Evolutionary conservation across 2,888 invertebrate species (phyloP), one percentile per base, ranked within the genome.

Genomic region (Lingula anatina): DNA sequence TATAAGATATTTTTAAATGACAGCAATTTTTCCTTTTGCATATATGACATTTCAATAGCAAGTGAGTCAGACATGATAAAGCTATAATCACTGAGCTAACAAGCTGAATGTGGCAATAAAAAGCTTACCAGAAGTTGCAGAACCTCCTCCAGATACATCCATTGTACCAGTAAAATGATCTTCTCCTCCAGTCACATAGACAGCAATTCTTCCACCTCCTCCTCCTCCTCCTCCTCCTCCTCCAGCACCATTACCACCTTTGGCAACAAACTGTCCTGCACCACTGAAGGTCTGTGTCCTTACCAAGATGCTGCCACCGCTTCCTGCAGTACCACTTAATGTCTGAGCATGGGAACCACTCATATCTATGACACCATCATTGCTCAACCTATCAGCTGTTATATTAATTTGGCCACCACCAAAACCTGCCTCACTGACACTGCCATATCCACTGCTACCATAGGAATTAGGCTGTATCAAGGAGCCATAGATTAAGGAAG

Each of bases 391-490:
- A 1, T 27, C 40, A 1, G 37, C 50, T 1, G 59, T 45, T 9
- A 63, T 39, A 26, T 60, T 54, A 7, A 64, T 41, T 49, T 63
- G 63, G 25, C 59, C 62, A n/a, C 65, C 65, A 35, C 64, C 65
- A 12, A 9, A 15, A 20, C 55, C 48, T 7, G 57, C 60, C n/a
- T 41, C 37, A 18, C 40, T 37, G 15, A 54, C 48, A 2, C 60
- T 59, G 26, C 53, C 48, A 40, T 47, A 43, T n/a, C 61, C 66
- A 50, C 56, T 61, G 41, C 67, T 65, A 15, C 67, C 67, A 51
- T 63, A 62, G 2, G 46, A 42, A 25, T 41, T 45, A 18, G 67
- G 67, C 2, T 31, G n/a, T 0, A 38, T 38, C n/a, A 66, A 55
- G 45, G 43, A 54, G 1, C 66, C 67, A 51, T 67, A 65, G 2